Base-by-base conservation (phyloP, 1,140 invertebrate genomes). In the Schlechtendalia chinensis region DNA sequence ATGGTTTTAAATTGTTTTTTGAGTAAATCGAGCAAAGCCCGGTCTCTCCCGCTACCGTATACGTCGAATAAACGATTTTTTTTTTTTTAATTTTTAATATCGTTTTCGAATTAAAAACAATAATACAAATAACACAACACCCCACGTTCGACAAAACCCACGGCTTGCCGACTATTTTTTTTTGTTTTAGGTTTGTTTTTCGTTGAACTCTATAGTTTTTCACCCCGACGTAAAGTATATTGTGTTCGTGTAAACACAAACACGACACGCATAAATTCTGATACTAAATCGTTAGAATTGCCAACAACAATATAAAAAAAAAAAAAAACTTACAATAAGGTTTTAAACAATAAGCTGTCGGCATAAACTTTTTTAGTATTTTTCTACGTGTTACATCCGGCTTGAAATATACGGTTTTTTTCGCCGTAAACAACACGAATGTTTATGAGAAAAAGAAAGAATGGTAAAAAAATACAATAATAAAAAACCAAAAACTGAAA, bases 311-410 rank as follows among this genome's bases (percentile, higher is more conserved):
- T 69, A 47, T 45, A 67, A 22, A 69, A 22, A 45, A 5, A 47
- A n/a, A 47, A 69, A 69, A 67, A 69, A 50, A 69, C 67, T 50
- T 24, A 50, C 22, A 27, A 27, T 50, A 17, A 24, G 67, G 45
- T 50, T 50, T 69, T 27, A 24, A 27, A 69, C 22, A 69, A 69
- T 69, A 69, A 69, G 22, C 22, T 27, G 22, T 69, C 50, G 67
- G 67, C 22, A 69, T 39, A 17, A 50, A 69, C 67, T 69, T 69
- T 69, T 39, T 4, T 27, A 50, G 16, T 24, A 24, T 69, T 69
- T 69, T 47, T 50, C 6, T 27, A 24, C 2, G 29, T 39, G 45
- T 47, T 69, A 69, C 22, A 69, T 50, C 22, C 5, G 67, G 45
- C 22, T 50, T 50, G 22, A 69, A 69, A 27, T 69, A 24, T 17